These are phyloP conservation scores for Cremastinae sp. DNA, from an alignment of 2,888 invertebrate species.

Conservation along the genomic window DNA sequence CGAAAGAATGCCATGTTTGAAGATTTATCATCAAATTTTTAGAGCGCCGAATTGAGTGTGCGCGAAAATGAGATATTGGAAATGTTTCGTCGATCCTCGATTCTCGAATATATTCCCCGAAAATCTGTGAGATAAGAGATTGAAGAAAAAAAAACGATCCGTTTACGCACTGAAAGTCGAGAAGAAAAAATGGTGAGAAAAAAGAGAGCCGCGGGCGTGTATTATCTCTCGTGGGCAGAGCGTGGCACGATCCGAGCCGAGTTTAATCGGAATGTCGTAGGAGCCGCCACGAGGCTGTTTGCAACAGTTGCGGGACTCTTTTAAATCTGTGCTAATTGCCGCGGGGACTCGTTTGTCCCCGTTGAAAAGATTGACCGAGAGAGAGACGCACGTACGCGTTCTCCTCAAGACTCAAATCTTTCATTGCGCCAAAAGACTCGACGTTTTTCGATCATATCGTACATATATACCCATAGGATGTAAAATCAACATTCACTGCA, in stretches of 20 bases:
- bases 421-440: slow-evolving; percentile 39
- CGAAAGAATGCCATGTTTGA: slow-evolving; percentile 22
- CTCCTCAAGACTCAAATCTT: slow-evolving; percentile 44
- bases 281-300: slow-evolving; percentile 64
- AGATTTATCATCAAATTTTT: slow-evolving; percentile 36
- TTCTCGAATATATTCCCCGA: slow-evolving; percentile 4
- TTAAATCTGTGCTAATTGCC: slow-evolving; percentile 73
- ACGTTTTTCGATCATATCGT: slow-evolving; percentile 42
- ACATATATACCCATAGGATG: slow-evolving; percentile 1
- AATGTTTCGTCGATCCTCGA: slow-evolving; percentile 27
- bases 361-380: slow-evolving; percentile 63
- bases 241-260: slow-evolving; percentile 61
- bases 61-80: neutral
- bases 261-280: slow-evolving; percentile 70
- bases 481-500: no score
- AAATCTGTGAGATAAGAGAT: neutral
- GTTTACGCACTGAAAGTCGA: neutral
- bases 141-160: neutral
- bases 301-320: slow-evolving; percentile 58
- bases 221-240: slow-evolving; percentile 54
- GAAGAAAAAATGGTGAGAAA: slow-evolving; percentile 37
- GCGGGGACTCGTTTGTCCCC: slow-evolving; percentile 67
- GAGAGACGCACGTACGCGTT: slow-evolving; percentile 39
- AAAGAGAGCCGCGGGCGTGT: slow-evolving; percentile 54
- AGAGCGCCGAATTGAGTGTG: neutral